Percentiles rank a stretch among this genome's conserved stretches.
phyloP scores from a whole-genome alignment of 2,888 invertebrate genomes.

The Diarsia rubi region DNA sequence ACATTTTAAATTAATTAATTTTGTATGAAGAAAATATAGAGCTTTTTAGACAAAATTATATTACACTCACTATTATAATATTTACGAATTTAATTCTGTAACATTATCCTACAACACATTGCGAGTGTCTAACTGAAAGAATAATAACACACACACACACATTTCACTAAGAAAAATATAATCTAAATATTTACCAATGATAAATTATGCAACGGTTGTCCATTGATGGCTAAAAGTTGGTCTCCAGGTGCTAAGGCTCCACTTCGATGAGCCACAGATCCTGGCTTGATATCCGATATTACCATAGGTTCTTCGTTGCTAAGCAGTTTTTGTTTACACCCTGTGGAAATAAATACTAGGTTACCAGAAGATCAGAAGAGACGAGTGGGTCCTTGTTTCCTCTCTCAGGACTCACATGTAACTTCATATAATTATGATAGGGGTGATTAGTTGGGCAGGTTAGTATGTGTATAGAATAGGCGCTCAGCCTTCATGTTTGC shows the following conservation, averaged over 20 bases:
- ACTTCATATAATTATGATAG: neutral
- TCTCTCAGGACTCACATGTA: neutral
- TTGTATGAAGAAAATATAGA: constrained; percentile 8
- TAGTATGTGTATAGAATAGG: constrained; percentile 30
- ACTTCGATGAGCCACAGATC: constrained; percentile 97
- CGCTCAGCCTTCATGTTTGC: constrained; percentile 30
- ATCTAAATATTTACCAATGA: constrained; percentile 89
- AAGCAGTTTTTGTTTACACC: constrained; percentile 86
- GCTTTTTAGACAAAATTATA: constrained; percentile 10
- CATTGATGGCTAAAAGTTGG: constrained; percentile 96
- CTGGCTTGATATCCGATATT: constrained; percentile 97
- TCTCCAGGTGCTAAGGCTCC: constrained; percentile 97
- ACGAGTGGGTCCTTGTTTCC: neutral
- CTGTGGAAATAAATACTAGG: constrained; percentile 67
- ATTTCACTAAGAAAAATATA: neutral
- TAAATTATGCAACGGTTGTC: constrained; percentile 94
- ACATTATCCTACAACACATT: neutral
- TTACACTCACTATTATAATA: neutral
- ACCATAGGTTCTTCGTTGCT: constrained; percentile 94
- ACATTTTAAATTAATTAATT: constrained; percentile 34
- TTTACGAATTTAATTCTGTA: neutral
- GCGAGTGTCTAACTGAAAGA: neutral
- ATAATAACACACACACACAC: neutral
- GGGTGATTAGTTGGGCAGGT: constrained; percentile 32
- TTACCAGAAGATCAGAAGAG: constrained; percentile 8